Evolutionary conservation across 2,888 invertebrate genomes (phyloP).

Genomic region (Ethmia dodecea): DNA sequence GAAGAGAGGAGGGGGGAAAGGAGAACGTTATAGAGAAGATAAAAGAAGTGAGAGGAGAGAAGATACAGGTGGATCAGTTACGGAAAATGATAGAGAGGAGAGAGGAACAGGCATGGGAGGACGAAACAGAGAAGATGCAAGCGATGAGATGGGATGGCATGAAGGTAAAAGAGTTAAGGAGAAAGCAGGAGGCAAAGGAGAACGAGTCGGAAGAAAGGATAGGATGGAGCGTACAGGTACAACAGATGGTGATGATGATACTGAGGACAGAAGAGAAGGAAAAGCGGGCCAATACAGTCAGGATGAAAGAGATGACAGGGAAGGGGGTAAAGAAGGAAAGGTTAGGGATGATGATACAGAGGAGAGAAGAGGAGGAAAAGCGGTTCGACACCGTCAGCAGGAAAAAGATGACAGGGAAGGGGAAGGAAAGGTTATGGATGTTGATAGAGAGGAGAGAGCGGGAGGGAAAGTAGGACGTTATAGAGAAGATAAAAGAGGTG

Average conservation of each 20-base stretch:
- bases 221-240: slow-evolving; percentile 4
- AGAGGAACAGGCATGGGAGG: slow-evolving; percentile 1
- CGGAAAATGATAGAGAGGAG: not conserved
- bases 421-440: not conserved
- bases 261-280: slow-evolving; percentile 3
- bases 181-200: slow-evolving; percentile 1
- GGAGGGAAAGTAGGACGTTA: not conserved
- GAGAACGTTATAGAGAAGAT: slow-evolving; percentile 9
- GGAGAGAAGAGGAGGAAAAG: not conserved
- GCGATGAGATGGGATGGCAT: not conserved
- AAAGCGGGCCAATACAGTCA: slow-evolving; percentile 3
- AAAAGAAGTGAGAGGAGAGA: slow-evolving; percentile 2
- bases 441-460: not conserved
- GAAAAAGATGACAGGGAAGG: not conserved
- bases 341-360: not conserved
- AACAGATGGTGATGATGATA: slow-evolving; percentile 1
- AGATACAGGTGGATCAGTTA: no score
- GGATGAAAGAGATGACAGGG: slow-evolving; percentile 5
- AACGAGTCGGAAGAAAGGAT: slow-evolving; percentile 11
- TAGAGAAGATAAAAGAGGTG: not conserved
- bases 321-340: not conserved
- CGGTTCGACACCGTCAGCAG: not conserved
- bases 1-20: not conserved
- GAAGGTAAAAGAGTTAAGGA: no score
- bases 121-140: slow-evolving; percentile 2